Evolutionary conservation across 2,888 invertebrate species (phyloP), one percentile per base, ranked within the genome.

Genomic region (Chrysolina haemoptera): DNA sequence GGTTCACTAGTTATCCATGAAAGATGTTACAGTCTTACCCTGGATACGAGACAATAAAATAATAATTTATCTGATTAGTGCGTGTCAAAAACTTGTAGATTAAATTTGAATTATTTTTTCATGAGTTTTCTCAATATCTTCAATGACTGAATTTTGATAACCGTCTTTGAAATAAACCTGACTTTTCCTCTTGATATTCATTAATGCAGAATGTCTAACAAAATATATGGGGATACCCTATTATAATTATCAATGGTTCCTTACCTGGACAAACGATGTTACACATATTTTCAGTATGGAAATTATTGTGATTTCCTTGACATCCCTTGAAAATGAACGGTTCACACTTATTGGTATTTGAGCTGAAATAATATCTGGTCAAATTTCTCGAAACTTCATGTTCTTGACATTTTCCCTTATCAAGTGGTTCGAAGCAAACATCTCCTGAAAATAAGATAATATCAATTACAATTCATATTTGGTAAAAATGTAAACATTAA

Each of bases 261-360:
- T 80, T 82, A 94, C 93, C 93, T 82, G 96, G 96, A 84, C 96
- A 96, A 0, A 95, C 94, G 14, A 91, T 90, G 78, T 93, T 93
- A 87, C 96, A 96, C 79, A 94, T 93, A 41, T 93, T 90, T 83
- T 94, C 93, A 46, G 92, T 93, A 71, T 94, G 92, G 89, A 97
- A 97, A 84, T 95, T 94, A 87, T 97, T 97, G 85, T 94, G 94
- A 84, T 95, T 96, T 55, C 94, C 93, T 59, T 93, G 93, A 83
- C 94, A 94, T n/a, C 93, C 93, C 59, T 92, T 91, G 84, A 92
- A 93, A 18, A 87, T 88, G 86, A 96, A 94, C 11, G 90, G 86
- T 75, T 94, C 91, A 85, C 96, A 97, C 79, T 93, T 92, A 85
- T 96, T 96, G 53, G 90, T 90, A 79, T 92, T 92, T 3, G 94